A percentile compares a stretch with the other conserved stretches of the same genome.
Evolutionary conservation across 2,797 vertebrate genomes (phyloP).

Genomic region (Hypotaenidia philippensis): DNA sequence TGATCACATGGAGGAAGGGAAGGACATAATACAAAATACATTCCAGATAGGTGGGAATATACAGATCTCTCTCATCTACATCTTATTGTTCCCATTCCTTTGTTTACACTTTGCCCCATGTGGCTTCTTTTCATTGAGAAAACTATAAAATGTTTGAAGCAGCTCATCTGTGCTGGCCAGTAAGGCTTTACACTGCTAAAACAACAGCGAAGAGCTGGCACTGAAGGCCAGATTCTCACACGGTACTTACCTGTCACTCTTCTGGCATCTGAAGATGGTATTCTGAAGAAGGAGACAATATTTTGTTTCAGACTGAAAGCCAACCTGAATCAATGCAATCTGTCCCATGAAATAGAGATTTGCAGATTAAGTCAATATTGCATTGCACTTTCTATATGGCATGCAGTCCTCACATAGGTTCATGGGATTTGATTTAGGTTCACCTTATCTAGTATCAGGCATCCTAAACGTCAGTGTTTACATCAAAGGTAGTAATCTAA

Average conservation of each 20-base stretch:
- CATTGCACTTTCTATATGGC: neutral
- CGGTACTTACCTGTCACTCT: neutral
- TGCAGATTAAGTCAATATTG: neutral
- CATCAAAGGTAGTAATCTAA: neutral
- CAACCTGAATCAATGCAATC: neutral
- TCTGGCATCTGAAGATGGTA: neutral
- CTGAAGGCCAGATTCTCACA: neutral
- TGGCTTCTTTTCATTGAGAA: neutral
- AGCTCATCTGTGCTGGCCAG: neutral
- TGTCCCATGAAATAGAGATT: neutral
- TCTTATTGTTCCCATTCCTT: neutral
- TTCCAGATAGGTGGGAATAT: neutral
- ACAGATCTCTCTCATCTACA: neutral
- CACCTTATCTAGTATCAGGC: neutral
- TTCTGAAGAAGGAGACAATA: neutral
- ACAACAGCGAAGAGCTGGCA: neutral
- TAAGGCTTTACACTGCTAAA: neutral
- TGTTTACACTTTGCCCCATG: neutral
- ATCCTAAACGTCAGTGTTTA: neutral
- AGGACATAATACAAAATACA: neutral
- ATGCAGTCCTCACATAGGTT: neutral
- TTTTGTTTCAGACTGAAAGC: neutral
- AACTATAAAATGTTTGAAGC: neutral
- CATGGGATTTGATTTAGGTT: neutral
- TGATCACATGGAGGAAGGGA: neutral